These are phyloP conservation scores for Aethina tumida DNA, from an alignment of 1,140 invertebrate genomes.

Conservation along the genomic window DNA sequence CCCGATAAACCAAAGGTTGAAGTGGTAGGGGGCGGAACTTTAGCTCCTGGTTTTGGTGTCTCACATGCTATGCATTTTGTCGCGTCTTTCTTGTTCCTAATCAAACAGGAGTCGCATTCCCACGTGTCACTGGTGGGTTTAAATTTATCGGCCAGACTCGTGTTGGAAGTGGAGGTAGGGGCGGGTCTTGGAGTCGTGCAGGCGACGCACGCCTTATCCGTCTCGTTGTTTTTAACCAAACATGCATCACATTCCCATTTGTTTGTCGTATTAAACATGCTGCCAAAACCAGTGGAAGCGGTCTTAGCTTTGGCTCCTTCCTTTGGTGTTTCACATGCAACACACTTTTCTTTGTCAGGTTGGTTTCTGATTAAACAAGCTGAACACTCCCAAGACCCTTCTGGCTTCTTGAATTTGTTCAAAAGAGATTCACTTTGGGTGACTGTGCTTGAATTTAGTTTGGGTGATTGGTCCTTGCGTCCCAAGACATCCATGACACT, in stretches of 20 bases:
- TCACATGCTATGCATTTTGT: slow-evolving; percentile 55
- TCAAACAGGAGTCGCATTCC: slow-evolving; percentile 56
- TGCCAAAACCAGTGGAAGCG: slow-evolving; percentile 44
- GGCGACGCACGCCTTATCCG: slow-evolving; percentile 43
- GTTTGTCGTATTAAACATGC: slow-evolving; percentile 43
- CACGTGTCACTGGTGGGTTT: slow-evolving; percentile 38
- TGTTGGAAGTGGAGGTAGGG: slow-evolving; percentile 1
- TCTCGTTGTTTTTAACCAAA: slow-evolving; percentile 45
- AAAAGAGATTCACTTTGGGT: slow-evolving; percentile 13
- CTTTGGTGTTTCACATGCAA: slow-evolving; percentile 37
- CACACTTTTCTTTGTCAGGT: slow-evolving; percentile 39
- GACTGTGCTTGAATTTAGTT: slow-evolving; percentile 6
- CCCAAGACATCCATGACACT: slow-evolving; percentile 33
- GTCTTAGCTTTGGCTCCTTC: too few species aligned
- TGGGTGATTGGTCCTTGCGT: slow-evolving; percentile 5
- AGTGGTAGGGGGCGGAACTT: not conserved
- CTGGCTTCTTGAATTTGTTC: slow-evolving; percentile 30
- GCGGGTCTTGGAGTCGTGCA: slow-evolving; percentile 42
- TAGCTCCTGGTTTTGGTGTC: slow-evolving; percentile 39
- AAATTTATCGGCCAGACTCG: slow-evolving; percentile 26
- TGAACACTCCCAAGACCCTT: slow-evolving; percentile 43
- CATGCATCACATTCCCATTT: slow-evolving; percentile 55
- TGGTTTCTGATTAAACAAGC: slow-evolving; percentile 48
- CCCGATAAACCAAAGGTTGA: slow-evolving; percentile 25
- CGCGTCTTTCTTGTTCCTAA: slow-evolving; percentile 47